Percentiles rank a stretch among this genome's conserved stretches.
phyloP scores from a whole-genome alignment of 2,888 invertebrate species.

The Chrysina gloriosa region DNA sequence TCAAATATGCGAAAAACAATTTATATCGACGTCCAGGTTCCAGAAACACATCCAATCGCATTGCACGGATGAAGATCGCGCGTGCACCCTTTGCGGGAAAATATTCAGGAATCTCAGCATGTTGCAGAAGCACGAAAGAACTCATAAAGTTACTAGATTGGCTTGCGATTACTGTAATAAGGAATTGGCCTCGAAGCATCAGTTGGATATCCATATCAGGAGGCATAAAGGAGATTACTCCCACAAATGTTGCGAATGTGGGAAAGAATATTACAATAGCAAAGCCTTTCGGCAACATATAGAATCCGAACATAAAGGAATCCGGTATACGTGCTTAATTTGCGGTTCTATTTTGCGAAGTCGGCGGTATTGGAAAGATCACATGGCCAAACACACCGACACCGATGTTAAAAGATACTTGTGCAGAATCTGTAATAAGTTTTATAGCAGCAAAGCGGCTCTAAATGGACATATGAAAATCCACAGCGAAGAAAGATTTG shows the following conservation, averaged over 20 bases:
- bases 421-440: constrained; percentile 47
- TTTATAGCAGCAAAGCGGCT: constrained; percentile 46
- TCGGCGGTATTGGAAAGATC: constrained; percentile 47
- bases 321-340: constrained; percentile 46
- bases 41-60: constrained; percentile 11
- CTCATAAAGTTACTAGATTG: constrained; percentile 26
- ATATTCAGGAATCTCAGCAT: constrained; percentile 18
- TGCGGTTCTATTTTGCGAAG: constrained; percentile 47
- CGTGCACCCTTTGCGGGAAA: constrained; percentile 33
- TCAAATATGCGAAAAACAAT: constrained; percentile 21
- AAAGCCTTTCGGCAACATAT: constrained; percentile 44
- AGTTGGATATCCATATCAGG: constrained; percentile 37
- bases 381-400: constrained; percentile 45
- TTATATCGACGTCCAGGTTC: neutral
- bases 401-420: constrained; percentile 42
- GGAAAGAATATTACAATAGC: constrained; percentile 50
- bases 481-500: constrained; percentile 42
- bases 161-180: constrained; percentile 43
- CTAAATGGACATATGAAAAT: constrained; percentile 46
- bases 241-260: constrained; percentile 40
- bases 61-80: neutral
- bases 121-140: constrained; percentile 41
- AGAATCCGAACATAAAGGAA: constrained; percentile 47
- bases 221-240: constrained; percentile 39
- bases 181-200: constrained; percentile 37